A percentile compares a stretch with the other conserved stretches of the same genome.
phyloP scores from a whole-genome alignment of 2,113 vertebrate genomes.

The Phaethon lepturus region DNA sequence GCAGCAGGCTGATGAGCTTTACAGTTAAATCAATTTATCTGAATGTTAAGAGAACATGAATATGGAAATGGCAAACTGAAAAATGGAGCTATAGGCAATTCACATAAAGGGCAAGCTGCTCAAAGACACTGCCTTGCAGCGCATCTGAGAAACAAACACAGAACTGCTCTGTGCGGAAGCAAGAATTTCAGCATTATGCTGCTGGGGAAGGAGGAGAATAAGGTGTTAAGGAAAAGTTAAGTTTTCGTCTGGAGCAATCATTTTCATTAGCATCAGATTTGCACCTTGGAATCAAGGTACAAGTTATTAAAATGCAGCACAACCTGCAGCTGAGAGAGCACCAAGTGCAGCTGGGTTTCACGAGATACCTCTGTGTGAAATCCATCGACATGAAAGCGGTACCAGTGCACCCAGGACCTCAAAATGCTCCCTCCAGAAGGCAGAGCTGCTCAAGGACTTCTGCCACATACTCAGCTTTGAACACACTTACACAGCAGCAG shows the following conservation, averaged over 20 bases:
- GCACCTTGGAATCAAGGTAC: neutral
- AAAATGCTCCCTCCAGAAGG: accelerated
- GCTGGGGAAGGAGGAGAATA: neutral
- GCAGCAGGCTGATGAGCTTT: neutral
- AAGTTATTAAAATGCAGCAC: neutral
- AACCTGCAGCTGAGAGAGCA: neutral
- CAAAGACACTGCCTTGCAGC: neutral
- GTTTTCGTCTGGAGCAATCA: neutral
- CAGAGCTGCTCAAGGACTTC: neutral
- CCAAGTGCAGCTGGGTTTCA: neutral
- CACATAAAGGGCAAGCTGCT: neutral
- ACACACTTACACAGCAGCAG: neutral
- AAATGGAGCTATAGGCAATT: neutral
- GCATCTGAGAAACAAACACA: neutral
- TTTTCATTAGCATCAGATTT: neutral
- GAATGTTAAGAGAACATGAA: neutral
- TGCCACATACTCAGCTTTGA: neutral
- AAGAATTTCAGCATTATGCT: neutral
- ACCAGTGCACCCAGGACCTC: neutral
- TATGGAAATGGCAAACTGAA: neutral
- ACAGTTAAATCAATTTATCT: constrained; percentile 4
- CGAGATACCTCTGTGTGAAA: accelerated
- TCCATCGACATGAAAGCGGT: accelerated
- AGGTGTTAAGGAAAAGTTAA: neutral
- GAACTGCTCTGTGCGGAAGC: neutral